phyloP scores from a whole-genome alignment of 2,888 invertebrate genomes.

The Fissipunctia ypsillon region DNA sequence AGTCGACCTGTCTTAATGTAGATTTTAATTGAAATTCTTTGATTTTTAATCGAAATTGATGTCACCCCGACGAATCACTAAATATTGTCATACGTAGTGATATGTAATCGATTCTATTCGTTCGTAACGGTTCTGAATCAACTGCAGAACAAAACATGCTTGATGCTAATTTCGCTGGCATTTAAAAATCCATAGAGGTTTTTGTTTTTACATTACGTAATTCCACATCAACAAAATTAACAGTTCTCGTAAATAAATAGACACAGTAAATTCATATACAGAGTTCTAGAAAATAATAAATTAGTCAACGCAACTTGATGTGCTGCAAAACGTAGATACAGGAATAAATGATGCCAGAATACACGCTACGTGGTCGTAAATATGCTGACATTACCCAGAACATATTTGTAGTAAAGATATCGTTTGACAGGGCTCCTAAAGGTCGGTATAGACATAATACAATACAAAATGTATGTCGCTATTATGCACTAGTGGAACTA shows the following conservation, averaged over 20 bases:
- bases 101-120: not conserved
- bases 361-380: constrained; percentile 5
- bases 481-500: no score
- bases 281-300: constrained; percentile 19
- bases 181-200: not conserved
- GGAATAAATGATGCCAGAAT: constrained; percentile 10
- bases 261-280: not conserved
- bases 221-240: not conserved
- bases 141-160: not conserved
- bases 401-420: constrained; percentile 16
- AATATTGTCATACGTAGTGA: not conserved
- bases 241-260: not conserved
- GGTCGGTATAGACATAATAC: no score
- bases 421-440: not conserved
- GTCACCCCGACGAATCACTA: not conserved
- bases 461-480: not conserved
- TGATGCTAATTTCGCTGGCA: not conserved
- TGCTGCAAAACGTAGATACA: constrained; percentile 29
- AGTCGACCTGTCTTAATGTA: not conserved
- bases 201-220: not conserved
- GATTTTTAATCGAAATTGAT: not conserved
- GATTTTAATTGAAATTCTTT: not conserved
- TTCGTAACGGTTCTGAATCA: not conserved
- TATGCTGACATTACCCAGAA: not conserved
- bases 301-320: constrained; percentile 11